Evolutionary conservation across 2,113 vertebrate genomes (phyloP).

Genomic region (Cettia cetti): DNA sequence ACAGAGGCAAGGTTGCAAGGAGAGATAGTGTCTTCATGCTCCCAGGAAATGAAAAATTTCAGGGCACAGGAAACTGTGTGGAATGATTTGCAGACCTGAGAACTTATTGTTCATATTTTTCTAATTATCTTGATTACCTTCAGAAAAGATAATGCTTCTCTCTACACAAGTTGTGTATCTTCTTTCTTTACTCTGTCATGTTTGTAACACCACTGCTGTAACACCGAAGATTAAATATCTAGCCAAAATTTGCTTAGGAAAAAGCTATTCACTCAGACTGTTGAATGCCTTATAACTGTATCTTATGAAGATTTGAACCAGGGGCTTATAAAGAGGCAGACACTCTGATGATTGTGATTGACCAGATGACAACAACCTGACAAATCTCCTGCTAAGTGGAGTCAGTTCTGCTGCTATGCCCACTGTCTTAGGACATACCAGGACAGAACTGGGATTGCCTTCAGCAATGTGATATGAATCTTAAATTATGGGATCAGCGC

Average conservation of each 20-base stretch:
- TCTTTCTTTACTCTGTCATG: not conserved
- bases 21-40: not conserved
- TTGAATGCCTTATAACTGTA: not conserved
- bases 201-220: not conserved
- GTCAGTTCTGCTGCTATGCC: not conserved
- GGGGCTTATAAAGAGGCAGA: not conserved
- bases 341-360: not conserved
- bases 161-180: not conserved
- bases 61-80: not conserved
- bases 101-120: not conserved
- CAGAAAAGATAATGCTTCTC: not conserved
- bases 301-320: not conserved
- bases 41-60: not conserved
- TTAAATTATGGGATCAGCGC: not conserved
- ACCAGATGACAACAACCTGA: not conserved
- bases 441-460: not conserved
- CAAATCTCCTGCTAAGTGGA: not conserved
- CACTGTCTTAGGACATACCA: not conserved
- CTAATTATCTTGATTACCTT: not conserved
- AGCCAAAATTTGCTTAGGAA: not conserved
- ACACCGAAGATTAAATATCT: not conserved
- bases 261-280: not conserved
- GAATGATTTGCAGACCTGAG: not conserved
- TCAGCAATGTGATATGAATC: not conserved
- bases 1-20: not conserved